Evolutionary conservation across 2,113 vertebrate genomes (phyloP).

Genomic region (Cervus canadensis): DNA sequence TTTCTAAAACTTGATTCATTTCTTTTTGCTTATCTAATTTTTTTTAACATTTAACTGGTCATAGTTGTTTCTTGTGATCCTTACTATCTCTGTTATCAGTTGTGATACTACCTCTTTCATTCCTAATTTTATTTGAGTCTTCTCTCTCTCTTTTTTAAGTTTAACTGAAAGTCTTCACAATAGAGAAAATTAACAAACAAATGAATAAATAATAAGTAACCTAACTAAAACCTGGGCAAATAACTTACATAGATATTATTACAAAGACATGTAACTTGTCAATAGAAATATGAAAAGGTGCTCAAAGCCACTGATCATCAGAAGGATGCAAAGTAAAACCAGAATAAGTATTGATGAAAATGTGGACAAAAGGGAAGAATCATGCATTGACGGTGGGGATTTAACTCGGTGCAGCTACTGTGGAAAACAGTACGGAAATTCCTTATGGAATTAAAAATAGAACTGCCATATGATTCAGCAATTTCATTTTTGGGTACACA

Average conservation of each 20-base stretch:
- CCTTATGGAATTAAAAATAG: too few species aligned
- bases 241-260: neutral
- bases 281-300: neutral
- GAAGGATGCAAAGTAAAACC: neutral
- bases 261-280: neutral
- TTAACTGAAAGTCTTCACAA: neutral
- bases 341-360: too few species aligned
- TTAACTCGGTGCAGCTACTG: too few species aligned
- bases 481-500: too few species aligned
- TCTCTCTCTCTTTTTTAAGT: neutral
- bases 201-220: neutral
- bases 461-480: too few species aligned
- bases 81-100: too few species aligned
- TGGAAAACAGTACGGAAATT: too few species aligned
- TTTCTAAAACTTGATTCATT: neutral
- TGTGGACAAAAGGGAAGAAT: too few species aligned
- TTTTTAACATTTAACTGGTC: neutral
- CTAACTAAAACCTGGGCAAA: neutral
- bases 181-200: neutral
- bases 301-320: neutral
- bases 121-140: neutral
- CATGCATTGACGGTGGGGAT: too few species aligned
- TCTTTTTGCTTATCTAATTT: neutral
- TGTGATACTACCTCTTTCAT: neutral
- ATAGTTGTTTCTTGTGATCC: neutral